phyloP scores from a whole-genome alignment of 2,113 vertebrate species.

The Puntigrus tetrazona region DNA sequence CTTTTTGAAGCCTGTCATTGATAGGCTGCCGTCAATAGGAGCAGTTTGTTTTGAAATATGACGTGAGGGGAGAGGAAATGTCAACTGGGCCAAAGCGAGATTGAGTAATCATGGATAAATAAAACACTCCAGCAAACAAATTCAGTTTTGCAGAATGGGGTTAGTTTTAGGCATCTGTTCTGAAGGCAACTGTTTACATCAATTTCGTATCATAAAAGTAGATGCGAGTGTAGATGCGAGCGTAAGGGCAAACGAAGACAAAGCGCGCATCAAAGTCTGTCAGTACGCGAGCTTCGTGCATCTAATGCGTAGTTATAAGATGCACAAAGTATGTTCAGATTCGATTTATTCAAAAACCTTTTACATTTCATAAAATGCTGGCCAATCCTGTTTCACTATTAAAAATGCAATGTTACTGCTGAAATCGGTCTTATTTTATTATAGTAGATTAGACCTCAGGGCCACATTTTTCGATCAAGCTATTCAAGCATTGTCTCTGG shows the following conservation, averaged over 20 bases:
- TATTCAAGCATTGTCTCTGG: not conserved
- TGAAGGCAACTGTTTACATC: too few relatives aligned
- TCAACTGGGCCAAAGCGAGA: slow-evolving; percentile 25
- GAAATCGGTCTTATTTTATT: slow-evolving; percentile 5
- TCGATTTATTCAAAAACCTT: not conserved
- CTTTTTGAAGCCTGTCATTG: slow-evolving; percentile 56
- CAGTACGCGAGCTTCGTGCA: too few relatives aligned
- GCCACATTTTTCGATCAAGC: slow-evolving; percentile 16
- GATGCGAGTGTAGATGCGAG: too few relatives aligned
- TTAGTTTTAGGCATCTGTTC: not conserved
- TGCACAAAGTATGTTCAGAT: too few relatives aligned
- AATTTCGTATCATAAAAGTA: too few relatives aligned
- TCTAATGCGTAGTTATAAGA: too few relatives aligned
- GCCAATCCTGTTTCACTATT: not conserved
- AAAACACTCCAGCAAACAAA: slow-evolving; percentile 18
- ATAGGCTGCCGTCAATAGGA: slow-evolving; percentile 54
- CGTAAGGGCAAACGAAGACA: too few relatives aligned
- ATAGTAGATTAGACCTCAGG: not conserved
- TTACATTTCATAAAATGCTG: not conserved
- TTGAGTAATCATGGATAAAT: slow-evolving; percentile 27
- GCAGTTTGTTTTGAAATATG: slow-evolving; percentile 61
- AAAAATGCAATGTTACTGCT: not conserved
- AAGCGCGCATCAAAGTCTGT: too few relatives aligned
- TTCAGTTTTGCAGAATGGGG: not conserved
- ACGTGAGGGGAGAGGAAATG: slow-evolving; percentile 38